A percentile compares a stretch with the other conserved stretches of the same genome.
phyloP scores from a whole-genome alignment of 2,797 vertebrate genomes.

The Pelochelys cantorii region DNA sequence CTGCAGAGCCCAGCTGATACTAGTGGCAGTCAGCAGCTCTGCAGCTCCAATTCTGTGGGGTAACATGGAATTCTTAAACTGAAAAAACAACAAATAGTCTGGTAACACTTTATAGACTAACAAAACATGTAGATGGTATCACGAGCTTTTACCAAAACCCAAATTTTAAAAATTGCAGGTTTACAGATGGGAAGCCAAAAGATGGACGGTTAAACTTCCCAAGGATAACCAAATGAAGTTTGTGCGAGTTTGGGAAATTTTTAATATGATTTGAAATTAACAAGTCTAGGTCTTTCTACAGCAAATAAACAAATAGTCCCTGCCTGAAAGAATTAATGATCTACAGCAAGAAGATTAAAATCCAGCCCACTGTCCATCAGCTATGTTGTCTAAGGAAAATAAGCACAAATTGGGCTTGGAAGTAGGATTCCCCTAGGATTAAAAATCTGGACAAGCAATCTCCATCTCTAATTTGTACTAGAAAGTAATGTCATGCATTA shows the following conservation, averaged over 20 bases:
- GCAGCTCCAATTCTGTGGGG: no score
- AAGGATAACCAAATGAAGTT: no score
- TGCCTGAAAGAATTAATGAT: neutral
- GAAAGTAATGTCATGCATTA: neutral
- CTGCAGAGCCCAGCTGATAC: no score
- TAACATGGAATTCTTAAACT: no score
- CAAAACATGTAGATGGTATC: no score
- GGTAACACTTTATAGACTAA: no score
- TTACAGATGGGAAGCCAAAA: neutral
- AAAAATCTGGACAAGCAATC: neutral
- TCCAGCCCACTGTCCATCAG: neutral
- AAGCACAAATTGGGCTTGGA: neutral
- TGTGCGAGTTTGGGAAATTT: no score
- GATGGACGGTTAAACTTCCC: neutral
- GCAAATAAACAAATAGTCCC: neutral
- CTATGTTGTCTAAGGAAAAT: neutral
- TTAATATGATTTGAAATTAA: neutral
- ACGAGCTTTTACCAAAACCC: no score
- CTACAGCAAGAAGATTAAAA: fast-evolving
- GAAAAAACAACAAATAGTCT: no score
- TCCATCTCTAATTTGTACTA: neutral
- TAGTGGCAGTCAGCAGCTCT: no score
- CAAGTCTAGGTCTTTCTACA: neutral
- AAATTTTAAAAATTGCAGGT: neutral
- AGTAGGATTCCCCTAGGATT: neutral